Conservation (phyloP, 2,113 vertebrate genomes). For the Ia io region DNA sequence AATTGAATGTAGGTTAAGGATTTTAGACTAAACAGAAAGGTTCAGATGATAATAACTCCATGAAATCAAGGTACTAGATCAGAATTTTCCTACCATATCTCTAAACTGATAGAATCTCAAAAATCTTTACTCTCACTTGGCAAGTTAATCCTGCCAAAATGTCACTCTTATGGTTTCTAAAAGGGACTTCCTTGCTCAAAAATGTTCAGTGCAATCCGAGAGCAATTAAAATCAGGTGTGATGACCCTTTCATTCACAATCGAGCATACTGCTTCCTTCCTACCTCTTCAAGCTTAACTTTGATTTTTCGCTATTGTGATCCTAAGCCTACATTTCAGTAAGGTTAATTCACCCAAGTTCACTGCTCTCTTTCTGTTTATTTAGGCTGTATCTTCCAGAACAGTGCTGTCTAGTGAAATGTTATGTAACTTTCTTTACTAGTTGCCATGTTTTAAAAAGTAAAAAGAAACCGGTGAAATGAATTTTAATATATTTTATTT, state of each 20-base stretch:
- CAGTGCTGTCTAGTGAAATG: not conserved
- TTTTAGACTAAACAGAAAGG: not conserved
- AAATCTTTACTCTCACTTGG: not conserved
- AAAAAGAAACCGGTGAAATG: not conserved
- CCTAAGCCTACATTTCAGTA: not conserved
- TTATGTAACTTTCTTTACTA: not conserved
- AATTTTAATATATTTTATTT: not conserved
- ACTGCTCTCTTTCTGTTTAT: not conserved
- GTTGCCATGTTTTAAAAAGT: not conserved
- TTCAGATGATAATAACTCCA: not conserved
- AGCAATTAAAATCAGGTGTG: not conserved
- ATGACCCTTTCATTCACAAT: not conserved
- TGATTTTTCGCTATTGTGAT: not conserved
- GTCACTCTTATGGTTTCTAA: not conserved
- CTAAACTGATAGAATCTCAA: not conserved
- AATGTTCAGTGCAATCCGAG: not conserved
- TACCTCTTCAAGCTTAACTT: not conserved
- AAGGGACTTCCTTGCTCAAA: not conserved
- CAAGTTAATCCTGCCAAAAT: not conserved
- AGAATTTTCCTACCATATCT: not conserved
- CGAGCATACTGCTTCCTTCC: not conserved
- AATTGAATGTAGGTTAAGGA: not conserved
- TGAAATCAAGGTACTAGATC: not conserved
- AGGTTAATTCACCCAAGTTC: not conserved
- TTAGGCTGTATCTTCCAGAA: not conserved